Percentiles rank a stretch among this genome's conserved stretches.
phyloP scores from a whole-genome alignment of 2,888 invertebrate species.

The Galerucella pusilla region DNA sequence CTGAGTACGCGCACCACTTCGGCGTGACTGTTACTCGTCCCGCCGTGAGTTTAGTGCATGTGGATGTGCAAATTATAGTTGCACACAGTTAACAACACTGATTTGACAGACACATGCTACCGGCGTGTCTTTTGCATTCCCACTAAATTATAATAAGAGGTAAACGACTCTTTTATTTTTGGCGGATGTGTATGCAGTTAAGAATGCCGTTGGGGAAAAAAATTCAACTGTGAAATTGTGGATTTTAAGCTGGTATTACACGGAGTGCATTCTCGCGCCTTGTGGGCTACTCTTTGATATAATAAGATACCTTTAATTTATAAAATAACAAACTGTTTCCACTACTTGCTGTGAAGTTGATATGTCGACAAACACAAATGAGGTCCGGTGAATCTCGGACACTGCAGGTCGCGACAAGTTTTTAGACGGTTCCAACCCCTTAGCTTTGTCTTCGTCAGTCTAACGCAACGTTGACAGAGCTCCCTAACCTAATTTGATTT shows the following conservation, averaged over 20 bases:
- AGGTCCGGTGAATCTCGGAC: too few relatives aligned
- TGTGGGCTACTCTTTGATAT: background rate
- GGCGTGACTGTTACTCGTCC: slow-evolving; percentile 35
- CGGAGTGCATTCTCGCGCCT: background rate
- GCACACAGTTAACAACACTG: slow-evolving; percentile 49
- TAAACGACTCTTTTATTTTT: slow-evolving; percentile 32
- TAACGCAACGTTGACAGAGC: too few relatives aligned
- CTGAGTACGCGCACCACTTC: slow-evolving; percentile 39
- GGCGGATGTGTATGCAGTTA: slow-evolving; percentile 16
- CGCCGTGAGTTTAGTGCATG: slow-evolving; percentile 41
- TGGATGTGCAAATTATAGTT: slow-evolving; percentile 50
- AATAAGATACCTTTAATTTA: too few relatives aligned
- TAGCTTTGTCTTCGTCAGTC: too few relatives aligned
- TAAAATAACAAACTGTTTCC: too few relatives aligned
- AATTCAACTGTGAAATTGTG: slow-evolving; percentile 9
- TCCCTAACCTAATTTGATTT: too few relatives aligned
- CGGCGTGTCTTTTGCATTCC: slow-evolving; percentile 38
- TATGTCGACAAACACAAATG: too few relatives aligned
- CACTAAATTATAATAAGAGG: slow-evolving; percentile 37
- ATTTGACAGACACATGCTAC: slow-evolving; percentile 49
- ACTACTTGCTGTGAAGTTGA: too few relatives aligned
- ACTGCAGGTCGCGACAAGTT: too few relatives aligned
- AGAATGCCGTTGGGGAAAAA: slow-evolving; percentile 20
- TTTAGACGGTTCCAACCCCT: too few relatives aligned
- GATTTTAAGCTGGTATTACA: background rate